phyloP scores from a whole-genome alignment of 2,113 vertebrate genomes.

The Rhadina sibilatrix region DNA sequence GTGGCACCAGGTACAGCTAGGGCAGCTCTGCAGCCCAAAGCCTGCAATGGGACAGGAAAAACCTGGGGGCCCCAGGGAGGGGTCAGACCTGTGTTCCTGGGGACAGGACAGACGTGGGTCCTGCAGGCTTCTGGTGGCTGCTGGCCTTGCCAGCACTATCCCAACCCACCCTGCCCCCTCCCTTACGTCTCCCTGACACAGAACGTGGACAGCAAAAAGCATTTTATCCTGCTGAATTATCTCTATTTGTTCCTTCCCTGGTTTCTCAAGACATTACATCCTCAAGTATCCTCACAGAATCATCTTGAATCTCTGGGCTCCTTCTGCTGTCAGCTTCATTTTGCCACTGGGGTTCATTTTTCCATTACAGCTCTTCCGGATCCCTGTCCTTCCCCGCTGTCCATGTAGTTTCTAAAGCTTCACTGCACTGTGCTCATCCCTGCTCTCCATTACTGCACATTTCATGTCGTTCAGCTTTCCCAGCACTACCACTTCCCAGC shows the following conservation, averaged over 20 bases:
- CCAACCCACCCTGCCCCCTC: fast-evolving
- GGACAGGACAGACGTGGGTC: background rate
- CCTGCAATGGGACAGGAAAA: background rate
- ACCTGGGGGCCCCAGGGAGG: background rate
- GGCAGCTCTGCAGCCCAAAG: background rate
- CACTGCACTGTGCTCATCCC: fast-evolving
- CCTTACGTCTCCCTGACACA: background rate
- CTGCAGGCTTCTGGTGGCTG: fast-evolving
- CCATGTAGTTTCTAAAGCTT: background rate
- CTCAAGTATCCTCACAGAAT: fast-evolving
- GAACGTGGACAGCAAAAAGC: background rate
- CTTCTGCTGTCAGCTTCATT: background rate
- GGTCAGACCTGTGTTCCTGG: background rate
- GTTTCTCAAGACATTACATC: background rate
- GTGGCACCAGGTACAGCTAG: fast-evolving
- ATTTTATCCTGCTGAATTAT: background rate
- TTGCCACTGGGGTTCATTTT: background rate
- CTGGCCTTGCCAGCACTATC: background rate
- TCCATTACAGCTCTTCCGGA: background rate
- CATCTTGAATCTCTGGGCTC: background rate
- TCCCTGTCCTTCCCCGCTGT: background rate
- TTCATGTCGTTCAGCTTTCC: background rate
- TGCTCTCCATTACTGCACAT: background rate
- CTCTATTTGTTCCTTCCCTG: background rate
- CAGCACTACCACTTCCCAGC: background rate